These are phyloP conservation scores for Argyresthia goedartella DNA, from an alignment of 2,888 invertebrate genomes.

Conservation along the genomic window DNA sequence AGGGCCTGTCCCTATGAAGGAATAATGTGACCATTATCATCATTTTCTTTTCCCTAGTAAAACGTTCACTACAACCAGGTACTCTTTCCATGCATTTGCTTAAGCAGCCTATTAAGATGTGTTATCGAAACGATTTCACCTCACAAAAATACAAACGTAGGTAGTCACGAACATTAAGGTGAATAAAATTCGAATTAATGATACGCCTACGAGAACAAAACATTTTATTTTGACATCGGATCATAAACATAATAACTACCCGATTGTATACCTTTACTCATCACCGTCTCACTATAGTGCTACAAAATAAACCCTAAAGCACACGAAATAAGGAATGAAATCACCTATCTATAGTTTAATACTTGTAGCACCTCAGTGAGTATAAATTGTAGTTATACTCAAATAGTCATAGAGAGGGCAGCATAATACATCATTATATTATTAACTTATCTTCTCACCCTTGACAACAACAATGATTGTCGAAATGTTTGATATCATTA, in stretches of 20 bases:
- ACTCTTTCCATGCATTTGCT: conserved; percentile 1
- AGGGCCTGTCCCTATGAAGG: no score
- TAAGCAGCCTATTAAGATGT: conserved; percentile 29
- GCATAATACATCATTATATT: conserved; percentile 65
- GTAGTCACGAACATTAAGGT: conserved; percentile 44
- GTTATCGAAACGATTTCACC: conserved; percentile 35
- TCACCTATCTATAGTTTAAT: background rate
- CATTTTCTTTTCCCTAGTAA: background rate
- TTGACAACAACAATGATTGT: conserved; percentile 65
- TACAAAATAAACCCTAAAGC: background rate
- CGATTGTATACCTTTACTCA: conserved; percentile 38
- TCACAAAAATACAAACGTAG: conserved; percentile 32
- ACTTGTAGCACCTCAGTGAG: conserved; percentile 18
- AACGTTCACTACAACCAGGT: background rate
- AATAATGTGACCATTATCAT: no score
- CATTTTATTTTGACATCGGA: conserved; percentile 61
- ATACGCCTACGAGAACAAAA: conserved; percentile 44
- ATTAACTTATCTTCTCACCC: conserved; percentile 70
- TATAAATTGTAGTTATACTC: conserved; percentile 39
- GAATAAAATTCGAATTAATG: conserved; percentile 57
- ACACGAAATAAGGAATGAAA: background rate
- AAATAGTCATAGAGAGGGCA: conserved; percentile 44
- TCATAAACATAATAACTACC: conserved; percentile 49
- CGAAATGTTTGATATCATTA: conserved; percentile 66
- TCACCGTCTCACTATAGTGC: background rate